A percentile compares a stretch with the other conserved stretches of the same genome.
These are phyloP conservation scores for Fragum sueziense DNA, from an alignment of 2,888 invertebrate genomes.

Conservation along the genomic window DNA sequence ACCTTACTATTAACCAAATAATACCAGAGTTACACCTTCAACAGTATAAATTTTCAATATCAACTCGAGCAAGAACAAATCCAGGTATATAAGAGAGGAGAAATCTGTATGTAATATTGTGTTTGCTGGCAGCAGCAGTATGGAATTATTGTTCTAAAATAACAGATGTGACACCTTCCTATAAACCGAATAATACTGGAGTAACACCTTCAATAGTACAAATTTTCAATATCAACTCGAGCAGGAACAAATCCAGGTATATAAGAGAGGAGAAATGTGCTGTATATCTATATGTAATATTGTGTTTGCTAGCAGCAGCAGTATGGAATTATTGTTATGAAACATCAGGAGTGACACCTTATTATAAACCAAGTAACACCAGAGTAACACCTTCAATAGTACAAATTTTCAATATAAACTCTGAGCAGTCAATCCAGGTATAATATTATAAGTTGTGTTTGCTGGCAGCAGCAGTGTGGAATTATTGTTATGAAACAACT, in stretches of 20 bases:
- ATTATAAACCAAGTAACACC: background rate
- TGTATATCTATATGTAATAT: conserved; percentile 7
- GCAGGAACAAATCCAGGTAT: background rate
- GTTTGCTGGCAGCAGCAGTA: background rate
- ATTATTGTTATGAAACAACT: background rate
- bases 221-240: background rate
- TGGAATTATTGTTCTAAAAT: background rate
- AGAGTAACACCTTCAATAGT: background rate
- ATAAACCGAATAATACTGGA: background rate
- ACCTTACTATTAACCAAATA: background rate
- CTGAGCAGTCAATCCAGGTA: background rate
- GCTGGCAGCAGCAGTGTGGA: background rate
- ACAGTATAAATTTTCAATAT: background rate
- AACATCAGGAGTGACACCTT: background rate
- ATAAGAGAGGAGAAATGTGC: no score
- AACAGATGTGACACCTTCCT: background rate
- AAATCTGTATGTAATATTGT: background rate
- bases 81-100: conserved; percentile 13
- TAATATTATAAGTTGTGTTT: background rate
- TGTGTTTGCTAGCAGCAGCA: background rate
- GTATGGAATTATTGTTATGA: conserved; percentile 13
- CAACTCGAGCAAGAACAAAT: background rate
- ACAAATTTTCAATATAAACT: background rate
- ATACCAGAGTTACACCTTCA: background rate
- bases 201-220: background rate